Conservation (phyloP, 1,140 invertebrate genomes). For the Pteromalus puparum region DNA sequence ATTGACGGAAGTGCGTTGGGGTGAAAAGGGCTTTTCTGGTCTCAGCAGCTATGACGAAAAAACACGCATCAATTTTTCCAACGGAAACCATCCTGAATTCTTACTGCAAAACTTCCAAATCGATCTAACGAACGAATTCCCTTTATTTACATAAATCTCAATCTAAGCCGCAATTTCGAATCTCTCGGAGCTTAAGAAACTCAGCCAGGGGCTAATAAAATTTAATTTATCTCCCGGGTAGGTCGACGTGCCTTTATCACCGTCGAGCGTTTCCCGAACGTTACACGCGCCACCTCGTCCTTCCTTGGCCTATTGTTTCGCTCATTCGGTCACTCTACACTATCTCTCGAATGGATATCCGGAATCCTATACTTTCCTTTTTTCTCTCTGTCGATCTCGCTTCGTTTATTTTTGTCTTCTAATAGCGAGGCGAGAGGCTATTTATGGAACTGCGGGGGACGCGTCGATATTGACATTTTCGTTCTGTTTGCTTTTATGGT, state of each 20-base stretch:
- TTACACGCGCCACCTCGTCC: background rate
- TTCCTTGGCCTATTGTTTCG: background rate
- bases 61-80: no score
- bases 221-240: slow-evolving; percentile 15
- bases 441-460: background rate
- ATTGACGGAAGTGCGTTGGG: no score
- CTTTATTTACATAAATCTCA: background rate
- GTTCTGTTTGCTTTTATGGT: background rate
- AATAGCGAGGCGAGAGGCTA: background rate
- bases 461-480: background rate
- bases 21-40: no score
- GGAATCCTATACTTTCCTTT: background rate
- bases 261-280: background rate
- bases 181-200: background rate
- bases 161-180: background rate
- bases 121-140: no score
- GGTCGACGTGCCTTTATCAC: slow-evolving; percentile 14
- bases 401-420: background rate
- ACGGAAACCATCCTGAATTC: no score
- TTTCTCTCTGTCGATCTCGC: background rate
- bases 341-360: background rate
- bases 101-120: no score
- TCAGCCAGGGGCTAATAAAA: background rate
- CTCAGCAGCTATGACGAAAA: no score
- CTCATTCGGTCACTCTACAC: background rate